A percentile compares a stretch with the other conserved stretches of the same genome.
Conservation (phyloP, 2,888 invertebrate genomes). For the Drosophila nigritarsus region DNA sequence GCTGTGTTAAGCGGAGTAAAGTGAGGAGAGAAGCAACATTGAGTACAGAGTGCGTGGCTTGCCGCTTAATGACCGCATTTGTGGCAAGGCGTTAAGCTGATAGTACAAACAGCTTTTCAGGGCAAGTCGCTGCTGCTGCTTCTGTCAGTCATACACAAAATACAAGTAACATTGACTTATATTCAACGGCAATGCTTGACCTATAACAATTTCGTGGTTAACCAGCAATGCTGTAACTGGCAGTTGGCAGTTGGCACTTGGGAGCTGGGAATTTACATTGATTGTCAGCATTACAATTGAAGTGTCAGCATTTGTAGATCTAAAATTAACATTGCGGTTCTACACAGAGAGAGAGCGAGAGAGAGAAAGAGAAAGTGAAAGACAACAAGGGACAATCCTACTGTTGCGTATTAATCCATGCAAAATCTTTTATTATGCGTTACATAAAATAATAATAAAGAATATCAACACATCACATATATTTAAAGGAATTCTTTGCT, state of each 20-base stretch:
- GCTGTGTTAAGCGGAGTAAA: conserved; percentile 3
- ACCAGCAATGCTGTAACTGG: conserved; percentile 9
- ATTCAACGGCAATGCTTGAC: conserved; percentile 58
- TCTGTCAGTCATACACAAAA: conserved; percentile 5
- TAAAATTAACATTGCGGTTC: conserved; percentile 27
- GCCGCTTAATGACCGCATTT: conserved; percentile 52
- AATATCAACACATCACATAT: background rate
- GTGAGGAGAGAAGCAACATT: background rate
- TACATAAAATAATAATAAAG: background rate
- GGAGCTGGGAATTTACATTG: conserved; percentile 3
- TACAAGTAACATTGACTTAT: conserved; percentile 28
- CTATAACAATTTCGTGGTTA: conserved; percentile 50
- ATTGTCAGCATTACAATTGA: conserved; percentile 40
- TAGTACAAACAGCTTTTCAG: conserved; percentile 50
- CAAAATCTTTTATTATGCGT: background rate
- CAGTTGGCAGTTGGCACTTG: conserved; percentile 10
- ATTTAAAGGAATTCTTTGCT: fast-evolving
- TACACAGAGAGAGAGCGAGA: background rate
- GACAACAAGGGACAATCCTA: background rate
- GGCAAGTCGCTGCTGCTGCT: conserved; percentile 21
- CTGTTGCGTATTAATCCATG: background rate
- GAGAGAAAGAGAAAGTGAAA: no score
- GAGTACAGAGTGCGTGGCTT: conserved; percentile 14
- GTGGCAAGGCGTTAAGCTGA: conserved; percentile 60
- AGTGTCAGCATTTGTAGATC: conserved; percentile 55